Evolutionary conservation across 2,113 vertebrate species (phyloP).

Genomic region (Tachysurus fulvidraco): DNA sequence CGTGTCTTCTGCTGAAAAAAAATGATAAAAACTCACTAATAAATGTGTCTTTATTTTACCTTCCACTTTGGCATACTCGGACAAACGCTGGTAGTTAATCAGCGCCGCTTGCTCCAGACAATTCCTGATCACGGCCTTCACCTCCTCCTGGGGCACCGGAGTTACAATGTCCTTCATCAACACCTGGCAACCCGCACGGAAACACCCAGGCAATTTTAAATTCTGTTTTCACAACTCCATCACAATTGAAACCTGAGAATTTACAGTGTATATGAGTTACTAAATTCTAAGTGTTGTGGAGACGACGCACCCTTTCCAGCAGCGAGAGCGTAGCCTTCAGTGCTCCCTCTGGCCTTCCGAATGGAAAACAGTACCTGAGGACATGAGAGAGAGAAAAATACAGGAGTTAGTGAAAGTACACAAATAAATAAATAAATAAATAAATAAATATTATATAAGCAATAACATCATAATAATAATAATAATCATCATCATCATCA

Average conservation of each 20-base stretch:
- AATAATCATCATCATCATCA: background rate
- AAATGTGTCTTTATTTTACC: slow-evolving; percentile 74
- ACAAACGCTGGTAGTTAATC: slow-evolving; percentile 96
- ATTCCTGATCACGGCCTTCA: slow-evolving; percentile 93
- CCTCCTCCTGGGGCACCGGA: slow-evolving; percentile 93
- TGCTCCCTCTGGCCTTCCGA: slow-evolving; percentile 96
- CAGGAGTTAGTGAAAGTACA: background rate
- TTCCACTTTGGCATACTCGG: slow-evolving; percentile 99
- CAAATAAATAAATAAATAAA: background rate
- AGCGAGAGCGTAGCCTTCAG: slow-evolving; percentile 95
- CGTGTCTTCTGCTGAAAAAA: background rate
- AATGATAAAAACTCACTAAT: background rate
- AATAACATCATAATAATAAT: background rate
- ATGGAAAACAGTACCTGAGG: slow-evolving; percentile 93
- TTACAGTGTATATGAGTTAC: background rate
- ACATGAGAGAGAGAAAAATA: background rate
- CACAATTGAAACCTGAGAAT: background rate
- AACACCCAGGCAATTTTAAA: background rate
- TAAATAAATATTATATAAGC: background rate
- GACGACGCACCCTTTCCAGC: slow-evolving; percentile 87
- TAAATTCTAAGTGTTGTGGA: background rate
- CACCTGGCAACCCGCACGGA: slow-evolving; percentile 73
- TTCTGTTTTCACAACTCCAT: background rate
- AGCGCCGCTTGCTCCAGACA: slow-evolving; percentile 97
- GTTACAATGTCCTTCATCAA: slow-evolving; percentile 99